A percentile compares a stretch with the other conserved stretches of the same genome.
phyloP scores from a whole-genome alignment of 2,888 invertebrate genomes.

The Stomorhina lunata region DNA sequence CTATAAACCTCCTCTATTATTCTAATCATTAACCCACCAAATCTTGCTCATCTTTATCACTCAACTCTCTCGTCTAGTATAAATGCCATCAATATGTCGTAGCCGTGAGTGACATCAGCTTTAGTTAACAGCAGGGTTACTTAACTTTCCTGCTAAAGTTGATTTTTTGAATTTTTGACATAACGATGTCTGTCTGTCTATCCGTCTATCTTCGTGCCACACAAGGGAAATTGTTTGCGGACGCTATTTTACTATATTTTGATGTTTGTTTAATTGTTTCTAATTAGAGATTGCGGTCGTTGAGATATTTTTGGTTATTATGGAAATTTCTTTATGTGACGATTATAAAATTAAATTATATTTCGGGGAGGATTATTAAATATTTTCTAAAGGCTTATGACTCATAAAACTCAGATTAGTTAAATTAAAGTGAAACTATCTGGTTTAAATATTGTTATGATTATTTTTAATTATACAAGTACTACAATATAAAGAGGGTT shows the following conservation, averaged over 20 bases:
- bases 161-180: conserved; percentile 45
- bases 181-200: conserved; percentile 49
- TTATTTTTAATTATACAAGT: conserved; percentile 13
- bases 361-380: conserved; percentile 40
- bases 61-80: too few relatives aligned
- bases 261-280: conserved; percentile 74
- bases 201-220: too few relatives aligned
- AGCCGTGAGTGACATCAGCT: too few relatives aligned
- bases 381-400: conserved; percentile 52
- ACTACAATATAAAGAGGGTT: too few relatives aligned
- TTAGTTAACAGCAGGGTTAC: conserved; percentile 33
- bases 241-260: conserved; percentile 56
- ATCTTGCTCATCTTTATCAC: conserved; percentile 36
- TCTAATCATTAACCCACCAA: conserved; percentile 43
- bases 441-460: neutral
- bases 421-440: conserved; percentile 26
- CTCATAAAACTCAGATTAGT: conserved; percentile 51
- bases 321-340: conserved; percentile 58
- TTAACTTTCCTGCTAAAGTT: neutral
- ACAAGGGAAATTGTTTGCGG: conserved; percentile 47
- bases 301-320: conserved; percentile 62
- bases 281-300: conserved; percentile 72
- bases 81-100: too few relatives aligned
- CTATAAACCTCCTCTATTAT: conserved; percentile 46
- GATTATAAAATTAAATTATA: conserved; percentile 63